These are phyloP conservation scores for Clivina fossor DNA, from an alignment of 2,888 invertebrate genomes.

Conservation along the genomic window DNA sequence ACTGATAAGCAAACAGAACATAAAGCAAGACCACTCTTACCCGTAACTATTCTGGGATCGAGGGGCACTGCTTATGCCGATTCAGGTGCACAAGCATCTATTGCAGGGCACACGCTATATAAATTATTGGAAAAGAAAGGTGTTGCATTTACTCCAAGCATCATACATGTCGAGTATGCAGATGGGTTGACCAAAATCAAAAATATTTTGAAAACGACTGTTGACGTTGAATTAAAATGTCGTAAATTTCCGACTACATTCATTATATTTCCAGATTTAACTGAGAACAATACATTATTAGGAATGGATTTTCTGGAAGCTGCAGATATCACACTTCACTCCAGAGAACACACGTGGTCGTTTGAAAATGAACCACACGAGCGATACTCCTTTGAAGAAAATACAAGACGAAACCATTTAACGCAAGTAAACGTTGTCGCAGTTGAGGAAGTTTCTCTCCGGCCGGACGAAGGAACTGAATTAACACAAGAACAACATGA, in stretches of 20 bases:
- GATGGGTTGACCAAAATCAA: not conserved
- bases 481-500: too few relatives aligned
- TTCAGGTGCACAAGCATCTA: constrained; percentile 12
- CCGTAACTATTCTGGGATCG: constrained; percentile 7
- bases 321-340: not conserved
- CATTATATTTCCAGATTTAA: constrained; percentile 1
- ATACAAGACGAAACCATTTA: too few relatives aligned
- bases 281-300: not conserved
- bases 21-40: not conserved
- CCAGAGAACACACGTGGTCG: not conserved
- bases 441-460: too few relatives aligned
- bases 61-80: constrained; percentile 6
- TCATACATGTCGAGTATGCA: not conserved
- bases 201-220: constrained; percentile 1
- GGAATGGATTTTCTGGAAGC: constrained; percentile 8
- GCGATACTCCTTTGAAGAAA: too few relatives aligned
- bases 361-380: constrained; percentile 4
- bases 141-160: not conserved
- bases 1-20: too few relatives aligned
- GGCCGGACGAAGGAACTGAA: too few relatives aligned
- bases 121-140: constrained; percentile 7
- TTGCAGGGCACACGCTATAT: constrained; percentile 8
- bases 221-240: not conserved
- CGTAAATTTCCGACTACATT: not conserved
- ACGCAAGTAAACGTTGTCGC: too few relatives aligned